These are phyloP conservation scores for Lycia hirtaria DNA, from an alignment of 2,888 invertebrate genomes.

Conservation along the genomic window DNA sequence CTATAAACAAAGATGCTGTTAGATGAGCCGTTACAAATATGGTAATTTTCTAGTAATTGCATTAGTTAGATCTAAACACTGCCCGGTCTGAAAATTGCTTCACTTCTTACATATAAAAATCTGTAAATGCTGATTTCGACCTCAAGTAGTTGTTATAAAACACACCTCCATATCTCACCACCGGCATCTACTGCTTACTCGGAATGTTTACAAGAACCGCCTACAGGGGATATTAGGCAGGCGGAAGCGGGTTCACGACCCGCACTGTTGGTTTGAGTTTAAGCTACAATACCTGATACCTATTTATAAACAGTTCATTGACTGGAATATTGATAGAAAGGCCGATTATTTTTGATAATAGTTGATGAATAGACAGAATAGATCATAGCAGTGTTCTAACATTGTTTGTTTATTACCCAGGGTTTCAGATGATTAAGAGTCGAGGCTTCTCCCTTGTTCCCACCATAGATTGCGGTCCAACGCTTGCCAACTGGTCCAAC, in stretches of 20 bases:
- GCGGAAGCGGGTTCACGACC: conserved; percentile 44
- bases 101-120: background rate
- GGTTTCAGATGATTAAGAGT: too few relatives aligned
- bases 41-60: too few relatives aligned
- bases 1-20: too few relatives aligned
- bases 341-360: background rate
- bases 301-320: conserved; percentile 35
- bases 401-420: too few relatives aligned
- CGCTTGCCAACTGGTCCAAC: too few relatives aligned
- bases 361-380: too few relatives aligned
- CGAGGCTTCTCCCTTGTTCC: too few relatives aligned
- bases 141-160: background rate
- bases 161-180: conserved; percentile 1
- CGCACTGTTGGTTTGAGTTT: conserved; percentile 15
- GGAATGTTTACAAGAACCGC: conserved; percentile 37
- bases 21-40: too few relatives aligned
- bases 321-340: conserved; percentile 5
- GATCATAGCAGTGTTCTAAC: too few relatives aligned
- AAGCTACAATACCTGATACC: conserved; percentile 33
- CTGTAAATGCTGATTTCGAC: background rate
- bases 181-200: conserved; percentile 5
- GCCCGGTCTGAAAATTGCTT: too few relatives aligned
- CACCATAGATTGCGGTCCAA: too few relatives aligned
- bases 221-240: conserved; percentile 35
- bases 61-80: background rate